phyloP scores from a whole-genome alignment of 2,113 vertebrate species.

The Camelus bactrianus region DNA sequence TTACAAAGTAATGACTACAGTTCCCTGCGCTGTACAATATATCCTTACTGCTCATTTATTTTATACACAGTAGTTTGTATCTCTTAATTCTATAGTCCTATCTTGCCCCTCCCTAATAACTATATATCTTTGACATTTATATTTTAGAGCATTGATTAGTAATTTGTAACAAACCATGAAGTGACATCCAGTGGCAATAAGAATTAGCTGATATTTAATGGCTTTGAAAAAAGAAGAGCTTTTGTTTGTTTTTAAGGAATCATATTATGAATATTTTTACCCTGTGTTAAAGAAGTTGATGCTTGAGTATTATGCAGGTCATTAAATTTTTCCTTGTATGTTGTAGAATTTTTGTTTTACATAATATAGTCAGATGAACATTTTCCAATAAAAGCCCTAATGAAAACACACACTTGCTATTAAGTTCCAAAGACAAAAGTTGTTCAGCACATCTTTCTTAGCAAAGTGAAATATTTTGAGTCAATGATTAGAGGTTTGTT shows the following conservation, averaged over 20 bases:
- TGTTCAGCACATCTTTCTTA: neutral
- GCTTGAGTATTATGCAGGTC: neutral
- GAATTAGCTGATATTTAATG: neutral
- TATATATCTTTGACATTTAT: neutral
- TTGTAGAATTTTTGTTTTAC: neutral
- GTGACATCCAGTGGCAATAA: neutral
- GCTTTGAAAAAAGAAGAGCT: neutral
- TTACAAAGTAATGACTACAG: neutral
- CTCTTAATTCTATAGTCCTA: neutral
- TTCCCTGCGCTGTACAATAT: neutral
- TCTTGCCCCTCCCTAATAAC: neutral
- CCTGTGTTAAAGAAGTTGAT: neutral
- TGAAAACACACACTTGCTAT: conserved; percentile 6
- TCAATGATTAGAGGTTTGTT: conserved; percentile 10
- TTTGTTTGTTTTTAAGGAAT: conserved; percentile 32
- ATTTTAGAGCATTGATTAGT: conserved; percentile 25
- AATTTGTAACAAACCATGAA: conserved; percentile 29
- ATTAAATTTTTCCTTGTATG: neutral
- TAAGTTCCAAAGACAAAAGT: neutral
- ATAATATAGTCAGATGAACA: neutral
- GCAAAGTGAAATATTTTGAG: neutral
- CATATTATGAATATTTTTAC: conserved; percentile 31
- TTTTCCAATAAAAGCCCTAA: conserved; percentile 39
- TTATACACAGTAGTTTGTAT: neutral
- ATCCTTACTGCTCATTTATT: neutral